Conservation (phyloP, 2,113 vertebrate species). For the Mystacornis crossleyi region DNA sequence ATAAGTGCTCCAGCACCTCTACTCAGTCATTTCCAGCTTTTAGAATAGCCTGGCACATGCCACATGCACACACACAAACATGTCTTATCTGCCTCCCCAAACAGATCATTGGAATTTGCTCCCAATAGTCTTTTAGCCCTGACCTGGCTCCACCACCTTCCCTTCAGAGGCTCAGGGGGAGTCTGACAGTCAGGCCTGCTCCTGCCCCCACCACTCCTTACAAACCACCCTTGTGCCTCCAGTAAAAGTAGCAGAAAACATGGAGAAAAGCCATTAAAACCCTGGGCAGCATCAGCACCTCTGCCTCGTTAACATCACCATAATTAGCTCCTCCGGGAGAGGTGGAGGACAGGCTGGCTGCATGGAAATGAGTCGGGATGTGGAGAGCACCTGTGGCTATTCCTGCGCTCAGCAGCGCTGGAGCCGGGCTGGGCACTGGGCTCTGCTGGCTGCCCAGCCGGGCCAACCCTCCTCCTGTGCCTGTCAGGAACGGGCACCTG, state of each 20-base stretch:
- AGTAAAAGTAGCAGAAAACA: background rate
- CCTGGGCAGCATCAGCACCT: constrained; percentile 43
- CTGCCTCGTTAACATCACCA: constrained; percentile 32
- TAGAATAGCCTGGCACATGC: background rate
- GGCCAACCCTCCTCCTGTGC: background rate
- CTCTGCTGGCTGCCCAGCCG: background rate
- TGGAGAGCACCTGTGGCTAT: background rate
- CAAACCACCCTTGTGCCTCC: background rate
- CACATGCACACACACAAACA: rapidly evolving
- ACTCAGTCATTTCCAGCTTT: background rate
- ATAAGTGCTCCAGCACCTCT: constrained; percentile 34
- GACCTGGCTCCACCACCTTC: background rate
- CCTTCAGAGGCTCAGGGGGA: background rate
- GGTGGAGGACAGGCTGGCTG: background rate
- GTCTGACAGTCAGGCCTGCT: background rate
- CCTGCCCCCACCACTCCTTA: background rate
- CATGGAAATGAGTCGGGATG: background rate
- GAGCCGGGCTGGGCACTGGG: background rate
- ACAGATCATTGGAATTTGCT: background rate
- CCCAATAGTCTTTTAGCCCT: background rate
- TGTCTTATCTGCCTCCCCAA: no score
- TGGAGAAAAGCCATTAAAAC: constrained; percentile 14
- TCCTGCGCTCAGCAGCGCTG: background rate
- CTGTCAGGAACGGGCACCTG: background rate
- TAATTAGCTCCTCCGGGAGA: constrained; percentile 47